These are phyloP conservation scores for Caenorhabditis angaria DNA, from an alignment of 2,888 invertebrate genomes.

Conservation along the genomic window DNA sequence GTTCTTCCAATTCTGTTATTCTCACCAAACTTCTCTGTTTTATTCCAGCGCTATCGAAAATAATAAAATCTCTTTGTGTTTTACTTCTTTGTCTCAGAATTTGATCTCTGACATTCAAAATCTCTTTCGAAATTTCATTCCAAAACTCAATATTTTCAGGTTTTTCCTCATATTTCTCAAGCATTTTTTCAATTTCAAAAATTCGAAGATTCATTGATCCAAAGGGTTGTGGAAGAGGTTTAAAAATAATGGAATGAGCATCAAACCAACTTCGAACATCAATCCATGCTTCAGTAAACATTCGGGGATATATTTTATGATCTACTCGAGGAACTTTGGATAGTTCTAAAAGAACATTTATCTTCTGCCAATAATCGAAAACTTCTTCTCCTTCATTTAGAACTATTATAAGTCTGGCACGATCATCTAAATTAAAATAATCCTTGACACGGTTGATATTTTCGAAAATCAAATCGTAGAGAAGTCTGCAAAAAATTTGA, in stretches of 20 bases:
- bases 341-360: conserved; percentile 33
- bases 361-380: conserved; percentile 39
- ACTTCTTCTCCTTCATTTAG: conserved; percentile 27
- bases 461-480: conserved; percentile 47
- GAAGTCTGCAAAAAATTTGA: conserved; percentile 15
- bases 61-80: conserved; percentile 24
- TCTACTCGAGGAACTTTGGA: conserved; percentile 52
- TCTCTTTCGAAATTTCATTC: conserved; percentile 21
- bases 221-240: conserved; percentile 37
- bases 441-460: conserved; percentile 39
- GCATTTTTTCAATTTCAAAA: conserved; percentile 20
- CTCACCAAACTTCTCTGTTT: conserved; percentile 29
- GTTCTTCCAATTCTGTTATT: conserved; percentile 28
- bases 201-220: conserved; percentile 15
- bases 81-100: conserved; percentile 20
- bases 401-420: conserved; percentile 26
- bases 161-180: conserved; percentile 5
- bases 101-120: conserved; percentile 23
- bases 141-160: conserved; percentile 27
- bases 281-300: conserved; percentile 49
- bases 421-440: conserved; percentile 31
- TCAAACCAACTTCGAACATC: conserved; percentile 47
- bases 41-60: conserved; percentile 38
- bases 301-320: conserved; percentile 51
- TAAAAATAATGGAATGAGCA: conserved; percentile 30